Percentiles rank a stretch among this genome's conserved stretches.
Conservation (phyloP, 2,113 vertebrate species). For the Leuciscus idus region DNA sequence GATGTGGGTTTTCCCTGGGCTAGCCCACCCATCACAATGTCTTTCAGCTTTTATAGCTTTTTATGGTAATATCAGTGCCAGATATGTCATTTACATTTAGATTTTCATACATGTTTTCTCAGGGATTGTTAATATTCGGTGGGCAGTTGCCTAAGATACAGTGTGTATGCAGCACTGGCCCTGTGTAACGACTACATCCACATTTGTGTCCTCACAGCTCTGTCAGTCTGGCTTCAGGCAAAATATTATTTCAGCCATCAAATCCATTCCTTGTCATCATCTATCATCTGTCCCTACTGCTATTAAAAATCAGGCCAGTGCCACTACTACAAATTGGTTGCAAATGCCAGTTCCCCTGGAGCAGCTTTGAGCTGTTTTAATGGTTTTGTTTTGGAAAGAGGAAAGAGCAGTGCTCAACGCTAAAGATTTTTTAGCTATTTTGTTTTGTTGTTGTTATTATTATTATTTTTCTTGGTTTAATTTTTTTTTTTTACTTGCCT, state of each 20-base stretch:
- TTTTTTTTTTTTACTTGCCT: too few species aligned
- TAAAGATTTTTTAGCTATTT: too few species aligned
- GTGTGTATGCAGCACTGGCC: constrained; percentile 1
- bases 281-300: constrained; percentile 47
- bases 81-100: constrained; percentile 23
- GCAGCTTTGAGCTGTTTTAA: constrained; percentile 40
- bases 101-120: neutral
- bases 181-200: neutral
- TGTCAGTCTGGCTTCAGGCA: constrained; percentile 8
- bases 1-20: neutral
- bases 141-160: neutral
- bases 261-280: constrained; percentile 56
- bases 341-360: constrained; percentile 60
- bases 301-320: constrained; percentile 55
- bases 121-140: neutral
- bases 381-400: constrained; percentile 23
- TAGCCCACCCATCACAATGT: neutral
- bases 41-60: neutral
- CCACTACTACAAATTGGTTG: constrained; percentile 51
- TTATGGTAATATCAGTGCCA: constrained; percentile 8
- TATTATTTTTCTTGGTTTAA: too few species aligned
- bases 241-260: constrained; percentile 42
- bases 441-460: too few species aligned
- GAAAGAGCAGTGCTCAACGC: neutral
- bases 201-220: neutral